phyloP scores from a whole-genome alignment of 2,113 vertebrate species.

The Tretioscincus oriximinensis region DNA sequence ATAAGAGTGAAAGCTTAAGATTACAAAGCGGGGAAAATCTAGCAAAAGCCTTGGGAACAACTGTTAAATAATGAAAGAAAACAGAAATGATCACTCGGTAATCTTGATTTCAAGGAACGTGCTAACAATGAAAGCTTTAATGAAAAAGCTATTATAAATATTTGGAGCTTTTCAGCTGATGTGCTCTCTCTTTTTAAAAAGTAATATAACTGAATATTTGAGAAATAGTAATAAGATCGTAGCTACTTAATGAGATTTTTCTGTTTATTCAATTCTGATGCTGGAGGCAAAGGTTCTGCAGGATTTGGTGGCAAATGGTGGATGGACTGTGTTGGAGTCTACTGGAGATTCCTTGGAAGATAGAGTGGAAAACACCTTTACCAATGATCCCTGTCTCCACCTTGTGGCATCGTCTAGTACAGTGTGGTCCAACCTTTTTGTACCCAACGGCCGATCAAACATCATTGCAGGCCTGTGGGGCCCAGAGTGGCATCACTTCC shows the following conservation, averaged over 20 bases:
- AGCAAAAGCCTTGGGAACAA: background rate
- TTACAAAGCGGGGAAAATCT: background rate
- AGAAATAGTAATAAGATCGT: background rate
- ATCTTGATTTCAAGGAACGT: background rate
- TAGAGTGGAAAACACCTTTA: too few species aligned
- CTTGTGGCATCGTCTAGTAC: too few species aligned
- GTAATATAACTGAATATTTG: background rate
- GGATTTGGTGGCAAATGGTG: background rate
- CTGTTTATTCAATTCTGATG: background rate
- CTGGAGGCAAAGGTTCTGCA: background rate
- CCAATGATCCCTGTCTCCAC: too few species aligned
- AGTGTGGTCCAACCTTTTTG: too few species aligned
- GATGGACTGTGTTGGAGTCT: too few species aligned
- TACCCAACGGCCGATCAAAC: too few species aligned
- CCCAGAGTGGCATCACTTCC: too few species aligned
- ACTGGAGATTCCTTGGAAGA: too few species aligned
- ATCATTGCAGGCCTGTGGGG: too few species aligned
- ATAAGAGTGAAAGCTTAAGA: background rate
- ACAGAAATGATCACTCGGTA: background rate
- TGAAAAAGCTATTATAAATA: background rate
- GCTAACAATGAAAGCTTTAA: background rate
- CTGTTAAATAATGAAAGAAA: slow-evolving; percentile 12
- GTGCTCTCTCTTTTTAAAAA: background rate
- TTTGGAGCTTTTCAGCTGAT: background rate
- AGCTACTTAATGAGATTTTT: background rate